A percentile compares a stretch with the other conserved stretches of the same genome.
These are phyloP conservation scores for Podilymbus podiceps DNA, from an alignment of 2,113 vertebrate species.

Conservation along the genomic window DNA sequence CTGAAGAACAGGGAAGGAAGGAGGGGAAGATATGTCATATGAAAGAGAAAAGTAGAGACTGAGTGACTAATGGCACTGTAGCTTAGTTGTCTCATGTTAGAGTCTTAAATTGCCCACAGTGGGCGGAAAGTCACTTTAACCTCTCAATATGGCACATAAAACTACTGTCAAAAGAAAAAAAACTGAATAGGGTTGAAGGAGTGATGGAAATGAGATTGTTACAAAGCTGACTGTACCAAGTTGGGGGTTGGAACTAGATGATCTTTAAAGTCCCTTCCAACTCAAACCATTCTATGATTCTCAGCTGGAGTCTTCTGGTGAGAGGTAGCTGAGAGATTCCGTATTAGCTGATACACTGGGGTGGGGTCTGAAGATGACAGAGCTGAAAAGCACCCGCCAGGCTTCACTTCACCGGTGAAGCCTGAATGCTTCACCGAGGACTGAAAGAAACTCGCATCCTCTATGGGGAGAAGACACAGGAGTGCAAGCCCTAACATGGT, in stretches of 20 bases:
- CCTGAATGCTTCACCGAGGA: neutral
- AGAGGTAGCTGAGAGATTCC: neutral
- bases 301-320: neutral
- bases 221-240: neutral
- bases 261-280: neutral
- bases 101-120: conserved; percentile 29
- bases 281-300: neutral
- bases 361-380: neutral
- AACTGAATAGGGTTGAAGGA: neutral
- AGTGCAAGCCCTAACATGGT: neutral
- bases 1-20: neutral
- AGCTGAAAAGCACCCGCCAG: neutral
- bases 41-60: neutral
- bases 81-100: neutral
- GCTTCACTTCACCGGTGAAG: no score
- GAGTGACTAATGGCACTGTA: neutral
- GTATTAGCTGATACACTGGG: neutral
- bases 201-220: neutral
- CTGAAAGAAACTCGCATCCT: neutral
- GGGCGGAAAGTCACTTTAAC: conserved; percentile 12
- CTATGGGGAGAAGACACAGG: neutral
- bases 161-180: neutral
- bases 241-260: neutral
- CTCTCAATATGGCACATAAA: neutral
- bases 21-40: neutral